Base-by-base conservation (phyloP, 2,113 vertebrate genomes). In the Barbus barbus region DNA sequence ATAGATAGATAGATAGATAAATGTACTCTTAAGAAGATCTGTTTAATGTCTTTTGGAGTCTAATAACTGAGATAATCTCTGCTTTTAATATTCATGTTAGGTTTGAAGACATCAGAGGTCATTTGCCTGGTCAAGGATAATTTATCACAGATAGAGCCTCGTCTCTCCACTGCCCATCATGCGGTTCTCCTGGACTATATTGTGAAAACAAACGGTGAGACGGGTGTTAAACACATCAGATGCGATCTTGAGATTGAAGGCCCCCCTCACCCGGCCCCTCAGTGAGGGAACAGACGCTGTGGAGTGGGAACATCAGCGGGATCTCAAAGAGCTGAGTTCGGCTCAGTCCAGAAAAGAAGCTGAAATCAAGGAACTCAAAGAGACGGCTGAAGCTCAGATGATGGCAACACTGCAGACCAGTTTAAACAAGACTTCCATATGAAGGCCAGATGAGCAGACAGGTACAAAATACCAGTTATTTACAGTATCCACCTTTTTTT, bases 201-300 rank as follows among this genome's bases (percentile, higher is more conserved):
- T 20, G 13, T 71, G 5, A 83, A 88, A n/a, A 83, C 81, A n/a
- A 20, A 51, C 0, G 36, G 44, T 1, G 81, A 89, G 58, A 60
- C 72, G 0, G 33, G 87, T 31, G 0, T 33, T 2, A 80, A 83
- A 18, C 2, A 65, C n/a, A 3, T n/a, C 38, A 86, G 63, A 63
- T 74, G 56, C 1, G 85, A 90, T 1, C 67, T 92, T 53, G 83
- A 90, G 83, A 88, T 94, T 81, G 12, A 90, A 65, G 12, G 87
- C 28, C 92, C 93, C 2, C 89, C 90, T 8, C 80, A 56, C 24
- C 90, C 88, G 20, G 65, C 87, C 92, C 79, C 87, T 93, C 24
- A 38, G 71, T 51, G 85, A 89, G 28, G 31, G 71, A 60, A 63
- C 74, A 90, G 92, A 92, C 87, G 41, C 63, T 13, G 53, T 60